Evolutionary conservation across 2,888 invertebrate genomes (phyloP).

Genomic region (Cryptophagus acutangulus): DNA sequence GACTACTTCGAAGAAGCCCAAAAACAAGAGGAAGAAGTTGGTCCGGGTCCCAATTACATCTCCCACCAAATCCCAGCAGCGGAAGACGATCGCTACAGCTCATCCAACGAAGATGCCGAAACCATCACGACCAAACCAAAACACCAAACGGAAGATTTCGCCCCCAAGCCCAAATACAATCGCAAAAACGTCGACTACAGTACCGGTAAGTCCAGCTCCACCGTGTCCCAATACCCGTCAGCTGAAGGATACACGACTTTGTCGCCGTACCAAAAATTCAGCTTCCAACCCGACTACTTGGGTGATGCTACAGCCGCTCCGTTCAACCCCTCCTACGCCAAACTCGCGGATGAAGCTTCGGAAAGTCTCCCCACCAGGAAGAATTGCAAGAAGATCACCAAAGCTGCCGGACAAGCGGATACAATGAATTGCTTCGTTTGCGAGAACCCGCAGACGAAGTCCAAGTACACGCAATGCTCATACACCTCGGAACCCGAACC

Average conservation of each 20-base stretch:
- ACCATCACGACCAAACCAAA: slow-evolving; percentile 13
- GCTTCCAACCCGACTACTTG: slow-evolving; percentile 40
- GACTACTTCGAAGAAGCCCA: slow-evolving; percentile 44
- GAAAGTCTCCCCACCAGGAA: slow-evolving; percentile 36
- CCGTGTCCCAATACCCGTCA: slow-evolving; percentile 32
- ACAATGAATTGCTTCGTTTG: slow-evolving; percentile 54
- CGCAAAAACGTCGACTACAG: slow-evolving; percentile 29
- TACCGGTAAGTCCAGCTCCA: slow-evolving; percentile 35
- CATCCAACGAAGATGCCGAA: slow-evolving; percentile 27
- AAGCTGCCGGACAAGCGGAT: slow-evolving; percentile 45
- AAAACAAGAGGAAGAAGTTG: slow-evolving; percentile 24
- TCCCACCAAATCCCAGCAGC: slow-evolving; percentile 36
- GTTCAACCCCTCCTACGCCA: slow-evolving; percentile 44
- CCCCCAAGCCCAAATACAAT: slow-evolving; percentile 4
- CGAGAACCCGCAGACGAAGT: slow-evolving; percentile 52
- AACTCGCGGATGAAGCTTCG: slow-evolving; percentile 40
- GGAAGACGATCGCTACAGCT: slow-evolving; percentile 22
- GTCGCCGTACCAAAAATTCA: slow-evolving; percentile 44
- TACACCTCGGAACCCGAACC: slow-evolving; percentile 52
- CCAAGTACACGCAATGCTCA: slow-evolving; percentile 55
- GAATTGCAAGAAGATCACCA: slow-evolving; percentile 60
- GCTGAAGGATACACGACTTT: slow-evolving; percentile 27
- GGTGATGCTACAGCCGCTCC: slow-evolving; percentile 28
- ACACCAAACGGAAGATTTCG: neutral
- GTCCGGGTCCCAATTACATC: slow-evolving; percentile 39